These are phyloP conservation scores for Pseudococcus jackbeardsleyi DNA, from an alignment of 2,888 invertebrate species.

Conservation along the genomic window DNA sequence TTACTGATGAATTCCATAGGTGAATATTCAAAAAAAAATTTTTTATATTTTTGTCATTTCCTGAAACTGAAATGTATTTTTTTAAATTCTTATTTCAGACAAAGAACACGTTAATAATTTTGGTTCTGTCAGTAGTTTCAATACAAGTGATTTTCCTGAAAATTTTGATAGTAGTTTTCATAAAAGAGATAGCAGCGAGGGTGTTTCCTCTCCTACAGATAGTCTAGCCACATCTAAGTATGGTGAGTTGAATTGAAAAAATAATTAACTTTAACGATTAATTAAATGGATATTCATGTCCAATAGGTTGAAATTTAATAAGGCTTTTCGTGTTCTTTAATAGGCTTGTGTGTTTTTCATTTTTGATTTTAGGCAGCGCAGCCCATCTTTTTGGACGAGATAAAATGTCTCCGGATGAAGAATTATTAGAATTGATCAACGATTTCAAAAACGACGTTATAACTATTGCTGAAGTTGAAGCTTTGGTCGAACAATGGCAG, in stretches of 20 bases:
- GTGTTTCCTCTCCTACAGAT: background rate
- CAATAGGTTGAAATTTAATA: background rate
- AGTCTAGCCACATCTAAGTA: conserved; percentile 41
- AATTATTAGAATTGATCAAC: conserved; percentile 87
- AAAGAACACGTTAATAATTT: conserved; percentile 30
- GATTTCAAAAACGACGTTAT: conserved; percentile 92
- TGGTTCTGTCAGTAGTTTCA: conserved; percentile 55
- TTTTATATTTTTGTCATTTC: background rate
- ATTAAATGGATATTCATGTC: background rate
- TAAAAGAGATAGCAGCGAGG: conserved; percentile 46
- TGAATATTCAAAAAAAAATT: background rate
- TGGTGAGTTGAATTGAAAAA: conserved; percentile 15
- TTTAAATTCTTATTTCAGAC: background rate
- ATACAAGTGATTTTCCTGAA: conserved; percentile 45
- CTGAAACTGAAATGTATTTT: background rate
- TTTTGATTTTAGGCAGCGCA: conserved; percentile 42
- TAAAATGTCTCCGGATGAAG: conserved; percentile 74
- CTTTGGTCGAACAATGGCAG: conserved; percentile 88
- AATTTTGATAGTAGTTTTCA: conserved; percentile 21
- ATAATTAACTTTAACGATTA: background rate
- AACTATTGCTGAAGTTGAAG: conserved; percentile 86
- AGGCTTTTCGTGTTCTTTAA: background rate
- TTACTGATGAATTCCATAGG: conserved; percentile 71
- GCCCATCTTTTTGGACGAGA: conserved; percentile 34
- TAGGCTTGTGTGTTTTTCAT: no score